These are phyloP conservation scores for Sebastes taczanowskii DNA, from an alignment of 2,797 vertebrate species.

Conservation along the genomic window DNA sequence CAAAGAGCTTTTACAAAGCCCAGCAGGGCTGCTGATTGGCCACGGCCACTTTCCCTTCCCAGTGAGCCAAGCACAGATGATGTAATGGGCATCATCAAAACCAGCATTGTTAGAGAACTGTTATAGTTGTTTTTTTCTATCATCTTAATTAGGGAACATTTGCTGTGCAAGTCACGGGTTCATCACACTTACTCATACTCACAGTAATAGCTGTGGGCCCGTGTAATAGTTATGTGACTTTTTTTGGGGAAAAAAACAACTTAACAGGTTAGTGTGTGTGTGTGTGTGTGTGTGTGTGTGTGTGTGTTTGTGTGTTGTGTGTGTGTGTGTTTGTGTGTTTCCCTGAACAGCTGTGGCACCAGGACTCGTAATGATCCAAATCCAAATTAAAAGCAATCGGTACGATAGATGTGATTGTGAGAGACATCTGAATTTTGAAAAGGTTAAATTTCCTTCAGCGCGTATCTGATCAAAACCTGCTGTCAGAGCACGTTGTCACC, in stretches of 20 bases:
- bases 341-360: neutral
- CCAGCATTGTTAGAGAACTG: constrained; percentile 18
- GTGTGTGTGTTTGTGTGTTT: neutral
- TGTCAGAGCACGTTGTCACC: neutral
- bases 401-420: neutral
- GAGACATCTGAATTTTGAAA: neutral
- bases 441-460: neutral
- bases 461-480: neutral
- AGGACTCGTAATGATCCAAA: neutral
- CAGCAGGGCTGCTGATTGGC: constrained; percentile 23
- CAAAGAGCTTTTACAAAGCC: constrained; percentile 20
- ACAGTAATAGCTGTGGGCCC: neutral
- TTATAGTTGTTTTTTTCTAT: neutral
- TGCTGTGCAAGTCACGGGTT: neutral
- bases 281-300: no score
- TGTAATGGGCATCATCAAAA: constrained; percentile 39
- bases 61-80: constrained; percentile 35
- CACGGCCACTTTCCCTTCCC: constrained; percentile 20
- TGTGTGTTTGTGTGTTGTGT: no score
- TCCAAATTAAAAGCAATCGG: constrained; percentile 3
- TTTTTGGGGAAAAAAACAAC: neutral
- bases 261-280: neutral
- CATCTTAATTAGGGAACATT: constrained; percentile 18
- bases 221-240: neutral
- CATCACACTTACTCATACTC: constrained; percentile 1